phyloP scores from a whole-genome alignment of 2,113 vertebrate genomes.

The Myodes glareolus region DNA sequence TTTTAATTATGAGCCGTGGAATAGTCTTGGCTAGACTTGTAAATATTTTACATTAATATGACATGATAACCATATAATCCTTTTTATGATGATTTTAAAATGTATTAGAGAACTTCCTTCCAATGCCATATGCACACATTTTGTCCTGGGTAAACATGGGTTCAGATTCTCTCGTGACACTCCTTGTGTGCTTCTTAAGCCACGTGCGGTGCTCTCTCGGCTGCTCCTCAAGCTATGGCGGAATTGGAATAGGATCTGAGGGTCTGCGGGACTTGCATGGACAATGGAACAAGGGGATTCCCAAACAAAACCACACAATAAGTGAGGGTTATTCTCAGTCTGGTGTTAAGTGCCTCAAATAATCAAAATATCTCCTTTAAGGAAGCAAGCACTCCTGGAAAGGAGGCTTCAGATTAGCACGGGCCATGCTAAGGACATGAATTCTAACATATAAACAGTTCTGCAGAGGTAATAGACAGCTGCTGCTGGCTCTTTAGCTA shows the following conservation, averaged over 20 bases:
- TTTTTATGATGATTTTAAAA: constrained; percentile 32
- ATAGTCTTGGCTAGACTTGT: not conserved
- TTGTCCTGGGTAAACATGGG: not conserved
- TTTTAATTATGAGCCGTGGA: not conserved
- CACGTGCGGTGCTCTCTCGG: not conserved
- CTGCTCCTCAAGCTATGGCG: not conserved
- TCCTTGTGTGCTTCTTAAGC: not conserved
- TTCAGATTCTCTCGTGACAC: not conserved
- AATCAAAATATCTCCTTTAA: not conserved
- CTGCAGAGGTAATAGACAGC: not conserved
- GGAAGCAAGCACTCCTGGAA: not conserved
- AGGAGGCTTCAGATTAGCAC: not conserved
- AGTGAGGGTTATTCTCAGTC: not conserved
- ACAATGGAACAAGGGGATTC: constrained; percentile 28
- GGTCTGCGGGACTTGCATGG: not conserved
- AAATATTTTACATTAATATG: not conserved
- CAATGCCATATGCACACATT: not conserved
- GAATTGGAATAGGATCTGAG: not conserved
- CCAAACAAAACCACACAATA: not conserved
- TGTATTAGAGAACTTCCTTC: not conserved
- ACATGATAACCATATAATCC: not conserved
- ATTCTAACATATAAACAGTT: not conserved
- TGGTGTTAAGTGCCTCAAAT: not conserved
- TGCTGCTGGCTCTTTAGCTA: not conserved
- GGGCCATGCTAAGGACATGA: not conserved